Conservation (phyloP, 2,888 invertebrate species). For the Lutraria lutraria region DNA sequence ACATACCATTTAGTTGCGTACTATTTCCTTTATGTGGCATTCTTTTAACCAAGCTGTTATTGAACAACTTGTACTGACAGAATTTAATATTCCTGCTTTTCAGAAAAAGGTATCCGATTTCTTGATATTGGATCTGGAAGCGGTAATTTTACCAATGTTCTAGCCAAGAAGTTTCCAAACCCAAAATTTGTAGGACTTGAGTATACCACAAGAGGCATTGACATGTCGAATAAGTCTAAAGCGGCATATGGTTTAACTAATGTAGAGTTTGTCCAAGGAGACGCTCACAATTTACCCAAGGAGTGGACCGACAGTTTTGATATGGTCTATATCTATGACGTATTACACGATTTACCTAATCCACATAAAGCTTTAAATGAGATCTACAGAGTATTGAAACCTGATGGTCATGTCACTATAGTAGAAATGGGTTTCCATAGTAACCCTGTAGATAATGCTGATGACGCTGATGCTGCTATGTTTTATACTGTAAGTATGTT, state of each 20-base stretch:
- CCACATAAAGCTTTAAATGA: slow-evolving; percentile 55
- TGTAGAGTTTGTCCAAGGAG: slow-evolving; percentile 47
- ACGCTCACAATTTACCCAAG: slow-evolving; percentile 54
- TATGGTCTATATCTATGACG: slow-evolving; percentile 52
- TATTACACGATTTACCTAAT: slow-evolving; percentile 62
- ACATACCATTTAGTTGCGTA: no score
- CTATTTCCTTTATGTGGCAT: no score
- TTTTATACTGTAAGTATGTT: slow-evolving; percentile 60
- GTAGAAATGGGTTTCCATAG: slow-evolving; percentile 57
- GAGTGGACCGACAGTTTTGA: slow-evolving; percentile 44
- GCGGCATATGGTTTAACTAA: slow-evolving; percentile 33
- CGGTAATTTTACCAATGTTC: slow-evolving; percentile 44
- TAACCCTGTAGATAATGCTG: slow-evolving; percentile 55
- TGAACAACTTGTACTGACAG: background rate
- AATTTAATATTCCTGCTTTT: slow-evolving; percentile 16
- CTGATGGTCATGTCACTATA: slow-evolving; percentile 48
- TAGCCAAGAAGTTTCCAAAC: slow-evolving; percentile 60
- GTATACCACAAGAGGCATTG: slow-evolving; percentile 30
- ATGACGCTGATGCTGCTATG: slow-evolving; percentile 48
- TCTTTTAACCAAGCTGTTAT: no score
- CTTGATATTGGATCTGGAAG: slow-evolving; percentile 61
- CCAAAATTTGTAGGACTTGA: slow-evolving; percentile 57
- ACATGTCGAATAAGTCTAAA: slow-evolving; percentile 33
- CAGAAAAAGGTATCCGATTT: slow-evolving; percentile 57
- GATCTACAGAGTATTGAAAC: slow-evolving; percentile 53